Percentiles rank a stretch among this genome's conserved stretches.
Conservation (phyloP, 2,797 vertebrate species). For the Sternotherus odoratus region DNA sequence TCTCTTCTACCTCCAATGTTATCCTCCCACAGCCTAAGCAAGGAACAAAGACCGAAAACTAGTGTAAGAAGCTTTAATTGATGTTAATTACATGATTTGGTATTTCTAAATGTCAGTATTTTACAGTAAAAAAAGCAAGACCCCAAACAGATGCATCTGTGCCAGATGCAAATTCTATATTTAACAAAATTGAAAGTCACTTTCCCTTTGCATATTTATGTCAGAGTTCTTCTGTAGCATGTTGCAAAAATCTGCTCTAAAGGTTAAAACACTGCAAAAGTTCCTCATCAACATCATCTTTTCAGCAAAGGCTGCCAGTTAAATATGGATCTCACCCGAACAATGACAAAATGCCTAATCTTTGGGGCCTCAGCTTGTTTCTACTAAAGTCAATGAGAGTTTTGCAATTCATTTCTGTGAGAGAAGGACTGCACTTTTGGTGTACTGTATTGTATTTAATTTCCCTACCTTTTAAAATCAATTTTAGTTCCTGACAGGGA, state of each 20-base stretch:
- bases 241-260: neutral
- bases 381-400: neutral
- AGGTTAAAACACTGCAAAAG: neutral
- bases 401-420: neutral
- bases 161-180: neutral
- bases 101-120: neutral
- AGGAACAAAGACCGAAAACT: neutral
- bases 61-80: neutral
- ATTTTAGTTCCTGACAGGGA: neutral
- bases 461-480: neutral
- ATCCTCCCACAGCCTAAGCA: neutral
- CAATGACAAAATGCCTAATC: neutral
- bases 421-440: neutral
- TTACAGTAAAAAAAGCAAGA: neutral
- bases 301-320: neutral
- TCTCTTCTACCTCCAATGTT: rapidly evolving
- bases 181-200: neutral
- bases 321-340: neutral
- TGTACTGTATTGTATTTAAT: neutral
- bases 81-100: neutral
- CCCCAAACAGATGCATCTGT: neutral
- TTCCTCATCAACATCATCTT: neutral
- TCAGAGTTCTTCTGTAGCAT: neutral
- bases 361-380: neutral
- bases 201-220: neutral